A percentile compares a stretch with the other conserved stretches of the same genome.
Evolutionary conservation across 2,888 invertebrate species (phyloP).

Genomic region (Nymphalis polychloros): DNA sequence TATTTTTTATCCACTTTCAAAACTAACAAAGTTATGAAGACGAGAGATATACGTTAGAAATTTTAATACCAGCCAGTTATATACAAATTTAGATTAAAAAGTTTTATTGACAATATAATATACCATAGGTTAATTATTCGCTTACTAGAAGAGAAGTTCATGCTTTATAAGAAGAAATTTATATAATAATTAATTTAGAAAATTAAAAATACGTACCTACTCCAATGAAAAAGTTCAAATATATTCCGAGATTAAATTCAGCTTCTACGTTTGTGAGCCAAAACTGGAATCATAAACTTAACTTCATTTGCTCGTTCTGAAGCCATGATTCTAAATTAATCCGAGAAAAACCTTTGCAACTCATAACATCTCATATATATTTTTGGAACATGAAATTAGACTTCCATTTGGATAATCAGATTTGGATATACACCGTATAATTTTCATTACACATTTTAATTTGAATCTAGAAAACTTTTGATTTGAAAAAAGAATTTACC

Average conservation of each 20-base stretch:
- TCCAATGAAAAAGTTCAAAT: background rate
- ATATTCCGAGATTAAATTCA: constrained; percentile 9
- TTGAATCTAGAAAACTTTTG: no score
- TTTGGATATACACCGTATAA: background rate
- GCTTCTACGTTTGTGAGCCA: constrained; percentile 10
- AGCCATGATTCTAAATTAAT: constrained; percentile 42
- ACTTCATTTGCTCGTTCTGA: constrained; percentile 38
- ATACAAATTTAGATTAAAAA: no score
- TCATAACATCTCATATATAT: background rate
- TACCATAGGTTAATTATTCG: no score
- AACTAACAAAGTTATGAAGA: no score
- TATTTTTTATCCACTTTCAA: no score
- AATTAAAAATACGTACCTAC: background rate
- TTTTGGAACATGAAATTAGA: constrained; percentile 8
- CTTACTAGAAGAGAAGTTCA: no score
- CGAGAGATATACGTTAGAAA: no score
- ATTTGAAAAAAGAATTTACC: background rate
- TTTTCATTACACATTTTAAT: background rate
- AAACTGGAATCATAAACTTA: constrained; percentile 33
- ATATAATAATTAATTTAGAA: no score
- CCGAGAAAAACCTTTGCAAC: constrained; percentile 25
- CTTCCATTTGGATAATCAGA: background rate
- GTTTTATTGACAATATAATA: no score
- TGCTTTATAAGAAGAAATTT: no score
- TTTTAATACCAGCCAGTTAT: no score